Percentiles rank a stretch among this genome's conserved stretches.
Conservation (phyloP, 2,113 vertebrate genomes). For the Carassius gibelio region DNA sequence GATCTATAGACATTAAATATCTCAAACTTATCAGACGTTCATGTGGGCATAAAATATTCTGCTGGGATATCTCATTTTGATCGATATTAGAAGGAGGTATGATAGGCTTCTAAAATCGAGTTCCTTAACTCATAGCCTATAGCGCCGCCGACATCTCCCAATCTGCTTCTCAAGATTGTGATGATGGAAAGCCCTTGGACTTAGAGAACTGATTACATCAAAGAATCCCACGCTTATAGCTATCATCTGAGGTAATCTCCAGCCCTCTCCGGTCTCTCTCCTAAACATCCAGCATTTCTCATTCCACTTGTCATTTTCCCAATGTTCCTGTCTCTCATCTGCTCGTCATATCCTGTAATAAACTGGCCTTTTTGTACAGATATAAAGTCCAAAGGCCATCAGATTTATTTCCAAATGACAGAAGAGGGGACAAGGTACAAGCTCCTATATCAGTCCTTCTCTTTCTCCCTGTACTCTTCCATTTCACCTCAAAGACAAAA, state of each 20-base stretch:
- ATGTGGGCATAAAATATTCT: constrained; percentile 62
- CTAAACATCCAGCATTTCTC: constrained; percentile 71
- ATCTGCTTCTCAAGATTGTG: constrained; percentile 68
- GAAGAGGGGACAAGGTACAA: constrained; percentile 52
- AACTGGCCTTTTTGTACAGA: constrained; percentile 72
- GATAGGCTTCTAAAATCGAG: constrained; percentile 65
- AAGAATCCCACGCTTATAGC: constrained; percentile 70
- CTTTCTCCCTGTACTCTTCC: constrained; percentile 14
- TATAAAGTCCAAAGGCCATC: constrained; percentile 77
- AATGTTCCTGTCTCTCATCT: constrained; percentile 74
- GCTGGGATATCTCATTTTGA: constrained; percentile 68
- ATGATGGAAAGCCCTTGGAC: constrained; percentile 73
- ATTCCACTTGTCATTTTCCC: constrained; percentile 72
- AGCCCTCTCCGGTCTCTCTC: constrained; percentile 69
- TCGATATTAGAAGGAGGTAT: constrained; percentile 68
- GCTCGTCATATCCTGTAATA: constrained; percentile 81
- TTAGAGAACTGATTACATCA: constrained; percentile 69
- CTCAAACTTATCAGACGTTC: constrained; percentile 51
- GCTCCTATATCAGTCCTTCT: constrained; percentile 45
- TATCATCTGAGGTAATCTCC: constrained; percentile 75
- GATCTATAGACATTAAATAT: constrained; percentile 47
- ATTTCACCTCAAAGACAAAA: constrained; percentile 9
- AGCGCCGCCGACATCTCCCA: constrained; percentile 68
- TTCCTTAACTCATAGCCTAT: constrained; percentile 58
- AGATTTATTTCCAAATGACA: constrained; percentile 77